Conservation (phyloP, 1,140 invertebrate genomes). For the Tenebrio molitor region DNA sequence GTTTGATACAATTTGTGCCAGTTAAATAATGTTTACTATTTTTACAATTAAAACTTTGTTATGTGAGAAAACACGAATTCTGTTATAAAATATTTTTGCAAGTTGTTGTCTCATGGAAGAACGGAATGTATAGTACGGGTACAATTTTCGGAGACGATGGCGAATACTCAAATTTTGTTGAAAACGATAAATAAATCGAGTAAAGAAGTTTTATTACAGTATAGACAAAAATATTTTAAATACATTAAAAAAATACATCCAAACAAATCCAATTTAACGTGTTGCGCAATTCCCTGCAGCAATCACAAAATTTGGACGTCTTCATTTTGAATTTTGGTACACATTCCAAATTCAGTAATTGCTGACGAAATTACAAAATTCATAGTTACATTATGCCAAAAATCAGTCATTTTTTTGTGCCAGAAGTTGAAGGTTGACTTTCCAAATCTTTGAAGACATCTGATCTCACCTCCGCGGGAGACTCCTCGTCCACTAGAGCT, state of each 20-base stretch:
- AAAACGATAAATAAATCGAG: not conserved
- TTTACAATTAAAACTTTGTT: slow-evolving; percentile 41
- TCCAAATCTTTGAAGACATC: slow-evolving; percentile 20
- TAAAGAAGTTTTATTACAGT: slow-evolving; percentile 29
- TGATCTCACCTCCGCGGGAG: slow-evolving; percentile 7
- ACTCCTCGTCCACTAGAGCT: slow-evolving; percentile 49
- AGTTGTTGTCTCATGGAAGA: no score
- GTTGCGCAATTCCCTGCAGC: not conserved
- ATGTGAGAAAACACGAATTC: slow-evolving; percentile 10
- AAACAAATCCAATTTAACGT: slow-evolving; percentile 33
- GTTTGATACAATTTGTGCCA: slow-evolving; percentile 82
- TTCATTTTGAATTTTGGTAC: not conserved
- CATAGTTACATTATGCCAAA: slow-evolving; percentile 26
- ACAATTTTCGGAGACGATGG: no score
- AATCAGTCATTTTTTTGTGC: slow-evolving; percentile 40
- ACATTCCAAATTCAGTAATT: not conserved
- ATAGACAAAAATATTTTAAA: slow-evolving; percentile 39
- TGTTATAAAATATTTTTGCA: slow-evolving; percentile 22
- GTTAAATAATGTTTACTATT: slow-evolving; percentile 66
- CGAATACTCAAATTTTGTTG: no score
- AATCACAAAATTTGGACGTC: slow-evolving; percentile 8
- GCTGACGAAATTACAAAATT: slow-evolving; percentile 3
- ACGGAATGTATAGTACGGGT: no score
- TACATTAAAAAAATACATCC: slow-evolving; percentile 37
- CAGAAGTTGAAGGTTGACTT: slow-evolving; percentile 31